Base-by-base conservation (phyloP, 2,113 vertebrate species). In the Furnarius figulus region DNA sequence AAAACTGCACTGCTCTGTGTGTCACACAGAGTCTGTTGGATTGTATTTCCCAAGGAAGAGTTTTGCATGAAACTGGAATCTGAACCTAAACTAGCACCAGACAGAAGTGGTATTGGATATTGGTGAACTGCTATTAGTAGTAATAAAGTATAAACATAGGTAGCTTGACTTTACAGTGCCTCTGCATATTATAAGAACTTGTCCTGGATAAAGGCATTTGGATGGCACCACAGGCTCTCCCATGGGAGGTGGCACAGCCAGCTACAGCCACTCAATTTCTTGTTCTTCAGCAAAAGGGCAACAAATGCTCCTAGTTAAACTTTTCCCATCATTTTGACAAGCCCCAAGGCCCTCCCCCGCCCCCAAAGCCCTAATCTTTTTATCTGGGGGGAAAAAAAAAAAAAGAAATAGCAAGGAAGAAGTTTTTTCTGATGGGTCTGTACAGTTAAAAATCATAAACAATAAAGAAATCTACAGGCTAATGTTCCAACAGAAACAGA, bases 401-500 rank as follows among this genome's bases (percentile, higher is more conserved):
- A 1, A 8, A 83, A 44, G 37, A 92, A 87, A 77, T 7, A 71
- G 12, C 87, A n/a, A 83, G 50, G 44, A 96, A 68, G 42, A 87
- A 44, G 28, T 74, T 81, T 90, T 92, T 95, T 91, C 68, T 90
- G 83, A 94, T 89, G 53, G 68, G 13, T 28, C 80, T 83, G 31
- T 85, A 79, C 23, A 5, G 90, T 78, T 93, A 75, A 94, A 96
- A 92, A 90, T 92, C 65, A 94, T 80, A 94, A 89, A 87, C 70
- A 92, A 55, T 92, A 91, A 86, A 92, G 79, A 97, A 95, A 88
- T 90, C 85, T 80, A 61, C 10, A 9, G 42, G 37, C 28, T 86
- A 63, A 88, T 31, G 72, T 92, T 96, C 96, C 96, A 97, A 97
- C 68, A 96, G 93, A 96, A 97, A 96, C 83, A 97, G 65, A 96